These are phyloP conservation scores for Urocynchramus pylzowi DNA, from an alignment of 2,113 vertebrate species.

Conservation along the genomic window DNA sequence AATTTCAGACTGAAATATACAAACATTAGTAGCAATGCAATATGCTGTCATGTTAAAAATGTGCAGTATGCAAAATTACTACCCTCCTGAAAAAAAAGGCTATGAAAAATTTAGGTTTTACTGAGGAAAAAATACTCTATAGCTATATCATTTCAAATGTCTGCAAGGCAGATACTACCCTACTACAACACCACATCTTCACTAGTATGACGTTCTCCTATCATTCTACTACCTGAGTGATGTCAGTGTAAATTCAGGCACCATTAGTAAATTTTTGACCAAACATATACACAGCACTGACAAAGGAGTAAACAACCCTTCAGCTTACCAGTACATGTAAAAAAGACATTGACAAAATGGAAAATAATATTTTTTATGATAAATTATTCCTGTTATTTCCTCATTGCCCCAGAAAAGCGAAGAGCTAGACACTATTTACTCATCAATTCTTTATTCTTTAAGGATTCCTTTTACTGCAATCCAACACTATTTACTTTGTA, in stretches of 20 bases:
- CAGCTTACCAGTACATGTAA: slow-evolving; percentile 69
- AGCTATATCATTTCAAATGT: slow-evolving; percentile 67
- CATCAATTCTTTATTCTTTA: slow-evolving; percentile 44
- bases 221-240: slow-evolving; percentile 84
- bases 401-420: slow-evolving; percentile 34
- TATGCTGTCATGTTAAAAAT: slow-evolving; percentile 35
- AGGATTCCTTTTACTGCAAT: slow-evolving; percentile 37
- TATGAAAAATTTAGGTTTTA: slow-evolving; percentile 64
- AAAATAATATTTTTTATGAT: slow-evolving; percentile 65
- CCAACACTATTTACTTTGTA: slow-evolving; percentile 57
- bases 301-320: slow-evolving; percentile 75
- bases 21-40: background rate
- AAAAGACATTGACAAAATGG: slow-evolving; percentile 75
- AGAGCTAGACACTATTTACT: slow-evolving; percentile 57
- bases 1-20: background rate
- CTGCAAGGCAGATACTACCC: slow-evolving; percentile 70
- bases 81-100: slow-evolving; percentile 64
- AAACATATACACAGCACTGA: slow-evolving; percentile 77
- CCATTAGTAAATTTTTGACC: slow-evolving; percentile 79
- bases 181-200: slow-evolving; percentile 51
- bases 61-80: slow-evolving; percentile 54
- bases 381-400: slow-evolving; percentile 54
- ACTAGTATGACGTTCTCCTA: slow-evolving; percentile 69
- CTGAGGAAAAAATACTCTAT: slow-evolving; percentile 71
- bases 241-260: slow-evolving; percentile 84